Evolutionary conservation across 2,113 vertebrate species (phyloP).

Genomic region (Heterotilapia buettikoferi): DNA sequence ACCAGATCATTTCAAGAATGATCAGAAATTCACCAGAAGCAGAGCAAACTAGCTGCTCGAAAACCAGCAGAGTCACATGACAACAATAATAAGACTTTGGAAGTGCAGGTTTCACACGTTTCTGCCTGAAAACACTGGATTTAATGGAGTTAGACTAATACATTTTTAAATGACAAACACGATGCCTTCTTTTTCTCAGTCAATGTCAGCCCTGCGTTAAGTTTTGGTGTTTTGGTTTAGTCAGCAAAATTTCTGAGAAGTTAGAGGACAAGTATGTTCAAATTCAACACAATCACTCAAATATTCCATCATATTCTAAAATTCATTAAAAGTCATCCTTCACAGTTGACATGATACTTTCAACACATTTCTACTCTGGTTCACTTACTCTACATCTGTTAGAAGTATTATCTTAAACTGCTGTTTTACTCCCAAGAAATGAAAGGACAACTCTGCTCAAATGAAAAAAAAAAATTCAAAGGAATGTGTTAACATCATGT

Average conservation of each 20-base stretch:
- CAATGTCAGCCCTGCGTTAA: background rate
- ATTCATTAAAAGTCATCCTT: background rate
- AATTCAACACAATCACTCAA: background rate
- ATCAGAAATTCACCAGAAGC: background rate
- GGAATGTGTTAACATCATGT: background rate
- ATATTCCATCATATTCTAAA: background rate
- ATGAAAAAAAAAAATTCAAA: background rate
- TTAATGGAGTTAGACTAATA: background rate
- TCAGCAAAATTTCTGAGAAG: background rate
- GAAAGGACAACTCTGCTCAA: background rate
- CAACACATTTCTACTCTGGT: background rate
- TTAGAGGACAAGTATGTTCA: background rate
- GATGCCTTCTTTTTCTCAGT: too few relatives aligned
- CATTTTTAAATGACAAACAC: background rate
- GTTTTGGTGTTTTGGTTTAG: background rate
- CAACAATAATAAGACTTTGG: background rate
- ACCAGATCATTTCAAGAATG: background rate
- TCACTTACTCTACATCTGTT: background rate
- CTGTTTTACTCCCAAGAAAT: background rate
- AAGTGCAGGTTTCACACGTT: background rate
- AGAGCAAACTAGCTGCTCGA: background rate
- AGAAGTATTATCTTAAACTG: background rate
- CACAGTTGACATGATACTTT: background rate
- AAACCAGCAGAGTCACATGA: background rate
- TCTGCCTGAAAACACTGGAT: background rate